Conservation (phyloP, 2,888 invertebrate species). For the Zelleria hepariella region DNA sequence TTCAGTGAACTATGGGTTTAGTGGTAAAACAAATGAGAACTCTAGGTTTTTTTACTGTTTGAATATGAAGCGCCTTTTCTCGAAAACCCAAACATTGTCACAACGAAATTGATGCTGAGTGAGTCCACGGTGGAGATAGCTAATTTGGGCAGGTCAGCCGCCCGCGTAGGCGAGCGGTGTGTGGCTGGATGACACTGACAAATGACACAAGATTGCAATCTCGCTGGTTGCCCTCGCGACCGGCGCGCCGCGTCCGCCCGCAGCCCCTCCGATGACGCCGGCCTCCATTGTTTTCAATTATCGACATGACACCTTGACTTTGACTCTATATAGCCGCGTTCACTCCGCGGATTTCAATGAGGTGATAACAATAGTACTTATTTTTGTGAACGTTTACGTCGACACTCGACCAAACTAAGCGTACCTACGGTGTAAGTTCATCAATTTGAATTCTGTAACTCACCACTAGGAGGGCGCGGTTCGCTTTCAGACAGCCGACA, state of each 20-base stretch:
- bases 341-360: conserved; percentile 16
- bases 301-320: conserved; percentile 62
- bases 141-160: conserved; percentile 59
- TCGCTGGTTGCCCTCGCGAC: conserved; percentile 65
- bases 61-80: neutral
- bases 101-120: conserved; percentile 3
- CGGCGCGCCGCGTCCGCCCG: conserved; percentile 18
- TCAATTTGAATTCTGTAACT: conserved; percentile 50
- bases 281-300: conserved; percentile 71
- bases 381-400: too few relatives aligned
- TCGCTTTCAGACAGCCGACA: conserved; percentile 79
- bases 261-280: conserved; percentile 55
- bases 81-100: conserved; percentile 5
- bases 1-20: too few relatives aligned
- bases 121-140: conserved; percentile 22
- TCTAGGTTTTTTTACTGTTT: too few relatives aligned
- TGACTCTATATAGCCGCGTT: conserved; percentile 23
- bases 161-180: conserved; percentile 49
- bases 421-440: conserved; percentile 8
- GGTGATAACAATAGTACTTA: too few relatives aligned
- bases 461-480: conserved; percentile 50
- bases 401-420: neutral
- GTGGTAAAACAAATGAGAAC: too few relatives aligned
- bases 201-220: conserved; percentile 84
- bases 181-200: conserved; percentile 77